Conservation (phyloP, 2,113 vertebrate genomes). For the Notechis scutatus region DNA sequence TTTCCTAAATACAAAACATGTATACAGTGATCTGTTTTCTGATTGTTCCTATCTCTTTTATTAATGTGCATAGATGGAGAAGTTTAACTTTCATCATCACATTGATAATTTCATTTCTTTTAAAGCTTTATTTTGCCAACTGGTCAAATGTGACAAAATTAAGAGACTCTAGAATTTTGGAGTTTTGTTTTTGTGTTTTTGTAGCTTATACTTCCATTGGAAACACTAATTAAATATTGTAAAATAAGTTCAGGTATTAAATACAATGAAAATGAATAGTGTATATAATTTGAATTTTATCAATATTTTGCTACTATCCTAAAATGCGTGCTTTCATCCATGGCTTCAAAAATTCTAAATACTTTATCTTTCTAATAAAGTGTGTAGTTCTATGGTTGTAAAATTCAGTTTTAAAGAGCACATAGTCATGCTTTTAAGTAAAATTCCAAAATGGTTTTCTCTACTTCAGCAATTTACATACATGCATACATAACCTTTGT, state of each 20-base stretch:
- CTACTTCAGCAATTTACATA: not conserved
- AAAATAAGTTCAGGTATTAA: not conserved
- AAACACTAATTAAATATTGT: not conserved
- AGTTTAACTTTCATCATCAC: not conserved
- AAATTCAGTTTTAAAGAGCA: constrained; percentile 7
- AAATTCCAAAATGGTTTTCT: not conserved
- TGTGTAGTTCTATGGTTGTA: not conserved
- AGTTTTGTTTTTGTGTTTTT: not conserved
- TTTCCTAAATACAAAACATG: not conserved
- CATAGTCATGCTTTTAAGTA: not conserved
- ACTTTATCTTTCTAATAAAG: not conserved
- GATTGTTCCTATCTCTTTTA: not conserved
- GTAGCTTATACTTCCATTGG: not conserved
- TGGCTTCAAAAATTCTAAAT: not conserved
- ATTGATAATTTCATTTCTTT: not conserved
- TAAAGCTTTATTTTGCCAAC: not conserved
- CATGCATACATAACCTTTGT: not conserved
- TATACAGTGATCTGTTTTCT: not conserved
- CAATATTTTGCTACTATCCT: not conserved
- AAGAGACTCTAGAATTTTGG: not conserved
- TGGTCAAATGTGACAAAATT: not conserved
- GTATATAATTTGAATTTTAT: not conserved
- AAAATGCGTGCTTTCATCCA: not conserved
- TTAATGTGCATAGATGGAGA: not conserved
- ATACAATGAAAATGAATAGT: not conserved